Evolutionary conservation across 1,140 invertebrate species (phyloP), one percentile per base, ranked within the genome.

Genomic region (Zaprionus ghesquierei): DNA sequence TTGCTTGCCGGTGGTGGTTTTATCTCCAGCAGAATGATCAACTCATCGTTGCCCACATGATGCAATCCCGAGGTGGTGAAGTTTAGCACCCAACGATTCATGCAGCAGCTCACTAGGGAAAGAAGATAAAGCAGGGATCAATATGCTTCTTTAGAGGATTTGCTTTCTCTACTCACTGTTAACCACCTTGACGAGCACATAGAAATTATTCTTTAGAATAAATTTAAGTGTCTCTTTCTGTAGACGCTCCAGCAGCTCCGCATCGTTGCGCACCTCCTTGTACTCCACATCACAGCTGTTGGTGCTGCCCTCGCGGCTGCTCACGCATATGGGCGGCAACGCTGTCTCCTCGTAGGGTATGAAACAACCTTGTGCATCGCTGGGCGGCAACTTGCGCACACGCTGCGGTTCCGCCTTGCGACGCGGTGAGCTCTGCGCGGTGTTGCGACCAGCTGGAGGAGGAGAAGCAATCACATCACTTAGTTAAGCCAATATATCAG

Each of bases 1-100:
- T 31, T 2, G 49, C 31, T 23, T 0, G 55, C 56, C 2, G 69
- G 35, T 27, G 87, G 82, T 0, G 95, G 94, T 9, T 95, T 90
- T n/a, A 93, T 94, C 92, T 98, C 96, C 9, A 98, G 92, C 29
- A 98, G 81, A 68, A 97, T 94, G 59, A 97, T 94, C 18, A 98
- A 92, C 93, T 98, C 97, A 91, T 98, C 97, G 89, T 97, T 97
- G 13, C 96, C 96, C 25, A 97, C 96, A 61, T 95, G 95, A 54
- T 95, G 95, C 81, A 98, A 92, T 20, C 97, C 97, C 77, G 94
- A 94, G 0, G 96, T 96, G 6, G 95, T 95, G 72, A 97, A 95
- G 92, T 96, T 96, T 95, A 97, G 97, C 71, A 96, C 96, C 63
- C 94, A 93, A 75, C 94, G 94, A 79, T 96, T 96, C 61, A 97